phyloP scores from a whole-genome alignment of 2,888 invertebrate genomes.

The Nomada ferruginata region DNA sequence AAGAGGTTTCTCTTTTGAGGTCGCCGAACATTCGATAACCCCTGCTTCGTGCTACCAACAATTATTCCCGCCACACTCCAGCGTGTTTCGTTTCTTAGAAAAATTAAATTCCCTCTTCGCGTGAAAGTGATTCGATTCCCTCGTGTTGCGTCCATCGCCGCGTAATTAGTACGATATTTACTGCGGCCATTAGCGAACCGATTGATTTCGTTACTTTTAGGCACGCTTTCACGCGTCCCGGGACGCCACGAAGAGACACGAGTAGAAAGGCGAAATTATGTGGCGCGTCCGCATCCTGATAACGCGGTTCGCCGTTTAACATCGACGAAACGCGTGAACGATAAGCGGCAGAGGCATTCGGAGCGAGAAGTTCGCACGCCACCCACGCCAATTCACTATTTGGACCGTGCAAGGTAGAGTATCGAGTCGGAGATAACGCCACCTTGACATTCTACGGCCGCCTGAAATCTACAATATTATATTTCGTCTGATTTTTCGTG shows the following conservation, averaged over 20 bases:
- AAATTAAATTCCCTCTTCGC: conserved; percentile 1
- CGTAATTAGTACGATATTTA: conserved; percentile 28
- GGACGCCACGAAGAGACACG: not conserved
- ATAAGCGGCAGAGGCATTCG: conserved; percentile 24
- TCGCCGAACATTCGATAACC: not conserved
- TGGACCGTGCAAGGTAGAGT: not conserved
- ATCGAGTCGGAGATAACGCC: conserved; percentile 16
- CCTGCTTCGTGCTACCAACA: not conserved
- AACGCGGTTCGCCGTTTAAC: conserved; percentile 24
- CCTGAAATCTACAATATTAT: not conserved
- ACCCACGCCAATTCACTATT: conserved; percentile 37
- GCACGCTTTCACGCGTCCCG: conserved; percentile 26
- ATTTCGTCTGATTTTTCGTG: not conserved
- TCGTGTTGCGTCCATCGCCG: not conserved
- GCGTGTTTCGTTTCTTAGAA: not conserved
- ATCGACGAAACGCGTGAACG: conserved; percentile 26
- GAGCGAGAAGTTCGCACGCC: conserved; percentile 43
- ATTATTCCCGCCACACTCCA: not conserved
- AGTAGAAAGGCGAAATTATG: conserved; percentile 39
- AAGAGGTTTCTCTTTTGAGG: too few relatives aligned
- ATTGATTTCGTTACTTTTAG: conserved; percentile 36
- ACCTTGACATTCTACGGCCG: not conserved
- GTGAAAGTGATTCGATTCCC: conserved; percentile 19
- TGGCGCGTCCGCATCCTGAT: conserved; percentile 28
- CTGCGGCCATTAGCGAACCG: conserved; percentile 7